A percentile compares a stretch with the other conserved stretches of the same genome.
Conservation (phyloP, 2,113 vertebrate genomes). For the Gadus macrocephalus region DNA sequence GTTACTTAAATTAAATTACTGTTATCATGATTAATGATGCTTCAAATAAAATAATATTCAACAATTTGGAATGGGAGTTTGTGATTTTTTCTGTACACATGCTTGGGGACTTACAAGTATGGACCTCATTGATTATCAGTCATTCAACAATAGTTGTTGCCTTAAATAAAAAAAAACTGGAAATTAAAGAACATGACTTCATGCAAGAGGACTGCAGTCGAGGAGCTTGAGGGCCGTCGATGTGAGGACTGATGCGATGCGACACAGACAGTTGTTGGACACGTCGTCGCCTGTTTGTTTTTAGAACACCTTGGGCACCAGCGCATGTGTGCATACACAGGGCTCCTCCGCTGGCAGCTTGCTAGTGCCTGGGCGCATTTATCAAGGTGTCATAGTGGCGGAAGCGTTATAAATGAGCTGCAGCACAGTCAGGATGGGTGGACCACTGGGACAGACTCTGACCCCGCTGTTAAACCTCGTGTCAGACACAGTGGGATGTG, state of each 20-base stretch:
- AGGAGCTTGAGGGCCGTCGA: too few species aligned
- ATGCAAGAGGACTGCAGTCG: too few species aligned
- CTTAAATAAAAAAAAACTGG: too few species aligned
- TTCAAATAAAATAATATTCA: too few species aligned
- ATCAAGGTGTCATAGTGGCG: constrained; percentile 43
- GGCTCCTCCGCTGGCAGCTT: constrained; percentile 34
- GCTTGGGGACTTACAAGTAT: too few species aligned
- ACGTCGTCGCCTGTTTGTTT: constrained; percentile 37
- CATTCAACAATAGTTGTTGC: too few species aligned
- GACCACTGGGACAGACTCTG: constrained; percentile 29
- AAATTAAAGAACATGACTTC: too few species aligned
- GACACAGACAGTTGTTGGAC: constrained; percentile 32
- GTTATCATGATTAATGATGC: too few species aligned
- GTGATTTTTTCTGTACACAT: too few species aligned
- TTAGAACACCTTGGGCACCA: constrained; percentile 23
- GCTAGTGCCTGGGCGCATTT: constrained; percentile 39
- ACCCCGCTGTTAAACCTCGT: constrained; percentile 17
- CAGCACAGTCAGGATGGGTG: constrained; percentile 22
- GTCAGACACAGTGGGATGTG: constrained; percentile 15
- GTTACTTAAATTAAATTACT: not conserved
- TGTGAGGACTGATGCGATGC: constrained; percentile 22
- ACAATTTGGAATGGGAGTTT: too few species aligned
- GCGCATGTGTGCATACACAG: constrained; percentile 2
- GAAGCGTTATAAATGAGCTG: constrained; percentile 44
- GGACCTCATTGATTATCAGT: too few species aligned